These are phyloP conservation scores for Nannobrachium achirus DNA, from an alignment of 2,113 vertebrate species.

Conservation along the genomic window DNA sequence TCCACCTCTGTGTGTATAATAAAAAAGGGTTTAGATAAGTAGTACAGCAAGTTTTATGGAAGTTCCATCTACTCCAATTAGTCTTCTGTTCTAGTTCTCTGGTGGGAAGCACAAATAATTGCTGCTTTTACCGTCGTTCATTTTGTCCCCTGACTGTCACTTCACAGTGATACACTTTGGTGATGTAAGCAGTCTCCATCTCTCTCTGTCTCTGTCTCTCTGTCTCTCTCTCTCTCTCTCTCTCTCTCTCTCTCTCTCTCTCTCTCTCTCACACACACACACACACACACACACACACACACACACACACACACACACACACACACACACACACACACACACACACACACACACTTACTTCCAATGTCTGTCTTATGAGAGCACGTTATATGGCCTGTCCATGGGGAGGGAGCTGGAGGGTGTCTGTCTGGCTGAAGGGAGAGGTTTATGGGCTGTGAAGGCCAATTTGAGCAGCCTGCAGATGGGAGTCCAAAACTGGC, in stretches of 20 bases:
- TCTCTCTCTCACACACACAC: no score
- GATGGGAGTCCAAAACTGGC: slow-evolving; percentile 47
- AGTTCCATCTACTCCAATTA: slow-evolving; percentile 10
- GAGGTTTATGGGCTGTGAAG: slow-evolving; percentile 74
- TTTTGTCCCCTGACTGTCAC: slow-evolving; percentile 13
- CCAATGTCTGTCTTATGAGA: slow-evolving; percentile 44
- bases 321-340: no score
- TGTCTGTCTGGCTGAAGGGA: slow-evolving; percentile 44
- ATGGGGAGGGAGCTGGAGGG: slow-evolving; percentile 48
- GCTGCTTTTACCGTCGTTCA: slow-evolving; percentile 9
- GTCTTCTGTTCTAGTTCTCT: slow-evolving; percentile 23
- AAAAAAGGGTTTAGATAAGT: slow-evolving; percentile 17
- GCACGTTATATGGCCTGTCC: slow-evolving; percentile 57
- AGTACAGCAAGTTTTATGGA: slow-evolving; percentile 29
- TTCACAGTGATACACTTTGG: slow-evolving; percentile 11
- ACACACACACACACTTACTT: background rate
- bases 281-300: no score
- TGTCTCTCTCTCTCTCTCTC: slow-evolving; percentile 34
- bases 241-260: no score
- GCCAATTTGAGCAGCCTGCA: slow-evolving; percentile 64
- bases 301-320: no score
- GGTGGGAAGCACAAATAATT: slow-evolving; percentile 31
- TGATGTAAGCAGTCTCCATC: slow-evolving; percentile 19
- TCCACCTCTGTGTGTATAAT: slow-evolving; percentile 4
- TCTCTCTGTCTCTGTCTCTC: no score